Evolutionary conservation across 2,888 invertebrate species (phyloP).

Genomic region (Melipona beecheii): DNA sequence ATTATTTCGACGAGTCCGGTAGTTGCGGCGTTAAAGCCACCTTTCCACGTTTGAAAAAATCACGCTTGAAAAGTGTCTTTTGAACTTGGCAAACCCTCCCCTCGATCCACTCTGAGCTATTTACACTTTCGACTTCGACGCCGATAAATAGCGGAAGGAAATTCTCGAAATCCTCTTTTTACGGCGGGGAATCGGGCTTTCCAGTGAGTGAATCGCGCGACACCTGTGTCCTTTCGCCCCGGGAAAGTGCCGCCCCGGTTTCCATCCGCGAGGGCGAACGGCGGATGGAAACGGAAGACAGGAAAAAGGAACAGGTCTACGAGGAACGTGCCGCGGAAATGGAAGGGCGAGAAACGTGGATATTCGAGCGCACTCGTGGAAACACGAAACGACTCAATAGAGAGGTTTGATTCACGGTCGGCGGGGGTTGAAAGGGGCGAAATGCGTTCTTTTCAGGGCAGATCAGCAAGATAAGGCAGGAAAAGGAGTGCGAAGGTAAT

Average conservation of each 20-base stretch:
- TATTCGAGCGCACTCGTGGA: constrained; percentile 57
- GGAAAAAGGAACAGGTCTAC: constrained; percentile 5
- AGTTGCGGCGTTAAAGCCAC: neutral
- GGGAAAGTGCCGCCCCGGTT: constrained; percentile 21
- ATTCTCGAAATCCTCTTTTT: constrained; percentile 29
- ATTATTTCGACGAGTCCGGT: neutral
- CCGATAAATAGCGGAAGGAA: constrained; percentile 32
- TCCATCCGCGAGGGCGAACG: constrained; percentile 10
- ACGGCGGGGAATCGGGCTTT: constrained; percentile 23
- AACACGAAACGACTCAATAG: constrained; percentile 64
- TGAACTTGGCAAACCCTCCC: neutral
- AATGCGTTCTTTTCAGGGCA: constrained; percentile 67
- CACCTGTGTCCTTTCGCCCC: constrained; percentile 33
- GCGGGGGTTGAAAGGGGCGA: constrained; percentile 38
- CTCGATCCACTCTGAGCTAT: constrained; percentile 1
- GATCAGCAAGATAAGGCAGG: constrained; percentile 47
- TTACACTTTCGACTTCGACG: constrained; percentile 28
- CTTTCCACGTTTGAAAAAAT: neutral
- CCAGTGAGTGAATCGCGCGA: constrained; percentile 40
- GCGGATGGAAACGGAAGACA: neutral
- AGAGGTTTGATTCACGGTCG: constrained; percentile 52
- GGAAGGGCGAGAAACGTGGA: constrained; percentile 61
- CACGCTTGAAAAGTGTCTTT: neutral
- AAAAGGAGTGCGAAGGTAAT: constrained; percentile 33
- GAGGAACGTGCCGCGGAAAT: constrained; percentile 55